Evolutionary conservation across 2,113 vertebrate genomes (phyloP).

Genomic region (Pontoporia blainvillei): DNA sequence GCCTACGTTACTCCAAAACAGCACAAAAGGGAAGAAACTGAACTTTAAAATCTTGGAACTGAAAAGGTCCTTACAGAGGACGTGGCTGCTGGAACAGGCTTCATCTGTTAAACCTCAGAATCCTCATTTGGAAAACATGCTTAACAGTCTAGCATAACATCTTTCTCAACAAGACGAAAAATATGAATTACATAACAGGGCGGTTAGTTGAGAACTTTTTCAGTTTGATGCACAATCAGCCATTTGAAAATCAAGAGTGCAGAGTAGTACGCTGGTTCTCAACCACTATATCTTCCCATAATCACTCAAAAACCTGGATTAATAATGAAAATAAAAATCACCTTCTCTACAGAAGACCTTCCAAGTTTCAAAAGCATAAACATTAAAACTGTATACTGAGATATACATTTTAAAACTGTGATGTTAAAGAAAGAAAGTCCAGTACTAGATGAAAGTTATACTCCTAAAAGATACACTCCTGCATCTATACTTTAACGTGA

Average conservation of each 20-base stretch:
- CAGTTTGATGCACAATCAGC: not conserved
- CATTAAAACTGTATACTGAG: not conserved
- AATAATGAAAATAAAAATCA: not conserved
- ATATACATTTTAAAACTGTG: not conserved
- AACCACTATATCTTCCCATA: rapidly evolving
- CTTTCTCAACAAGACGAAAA: not conserved
- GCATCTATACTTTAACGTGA: not conserved
- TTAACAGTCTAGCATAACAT: not conserved
- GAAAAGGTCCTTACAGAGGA: not conserved
- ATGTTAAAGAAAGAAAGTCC: not conserved
- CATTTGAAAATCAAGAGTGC: not conserved
- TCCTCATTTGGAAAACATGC: not conserved
- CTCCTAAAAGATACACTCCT: not conserved
- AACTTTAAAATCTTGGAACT: not conserved
- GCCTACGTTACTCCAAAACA: not conserved
- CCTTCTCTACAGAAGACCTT: not conserved
- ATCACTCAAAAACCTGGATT: not conserved
- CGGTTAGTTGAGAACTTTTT: not conserved
- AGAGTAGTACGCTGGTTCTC: not conserved
- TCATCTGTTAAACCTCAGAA: not conserved
- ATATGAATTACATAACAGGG: not conserved
- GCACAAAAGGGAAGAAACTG: not conserved
- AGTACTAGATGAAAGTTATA: not conserved
- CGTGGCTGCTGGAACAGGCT: not conserved
- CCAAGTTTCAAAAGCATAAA: not conserved